Conservation (phyloP, 1,140 invertebrate species). For the Dendrolimus punctatus region DNA sequence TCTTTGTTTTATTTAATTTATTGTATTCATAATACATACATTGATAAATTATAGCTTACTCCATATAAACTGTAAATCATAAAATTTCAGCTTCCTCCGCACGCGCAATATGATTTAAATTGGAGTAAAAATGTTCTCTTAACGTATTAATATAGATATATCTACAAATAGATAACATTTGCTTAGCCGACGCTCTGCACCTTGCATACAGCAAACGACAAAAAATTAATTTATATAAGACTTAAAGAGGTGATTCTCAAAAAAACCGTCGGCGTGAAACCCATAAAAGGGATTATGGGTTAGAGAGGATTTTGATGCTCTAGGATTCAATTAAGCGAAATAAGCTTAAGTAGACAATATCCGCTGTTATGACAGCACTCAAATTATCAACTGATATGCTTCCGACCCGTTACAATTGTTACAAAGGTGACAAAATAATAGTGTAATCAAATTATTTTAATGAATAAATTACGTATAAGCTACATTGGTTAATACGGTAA, state of each 20-base stretch:
- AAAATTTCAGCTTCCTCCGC: no score
- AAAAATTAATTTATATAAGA: constrained; percentile 45
- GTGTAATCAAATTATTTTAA: constrained; percentile 5
- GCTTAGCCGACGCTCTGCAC: constrained; percentile 5
- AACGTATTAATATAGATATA: no score
- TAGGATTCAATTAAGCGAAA: constrained; percentile 69
- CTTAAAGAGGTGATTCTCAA: constrained; percentile 43
- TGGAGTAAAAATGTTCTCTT: no score
- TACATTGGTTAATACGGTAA: no score
- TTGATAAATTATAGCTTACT: no score
- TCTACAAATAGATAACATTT: neutral
- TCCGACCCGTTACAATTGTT: constrained; percentile 44
- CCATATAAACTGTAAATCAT: no score
- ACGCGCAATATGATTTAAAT: no score
- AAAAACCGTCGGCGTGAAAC: constrained; percentile 57
- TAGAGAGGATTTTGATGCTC: constrained; percentile 49
- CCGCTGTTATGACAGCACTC: constrained; percentile 64
- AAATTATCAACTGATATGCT: constrained; percentile 50
- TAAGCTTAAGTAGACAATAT: constrained; percentile 65
- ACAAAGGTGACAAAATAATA: constrained; percentile 38
- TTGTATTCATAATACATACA: no score
- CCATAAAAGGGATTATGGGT: constrained; percentile 61
- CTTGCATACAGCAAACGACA: constrained; percentile 28
- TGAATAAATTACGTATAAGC: neutral
- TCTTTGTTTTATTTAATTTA: no score